Base-by-base conservation (phyloP, 2,888 invertebrate genomes). In the Stenotaenia linearis region DNA sequence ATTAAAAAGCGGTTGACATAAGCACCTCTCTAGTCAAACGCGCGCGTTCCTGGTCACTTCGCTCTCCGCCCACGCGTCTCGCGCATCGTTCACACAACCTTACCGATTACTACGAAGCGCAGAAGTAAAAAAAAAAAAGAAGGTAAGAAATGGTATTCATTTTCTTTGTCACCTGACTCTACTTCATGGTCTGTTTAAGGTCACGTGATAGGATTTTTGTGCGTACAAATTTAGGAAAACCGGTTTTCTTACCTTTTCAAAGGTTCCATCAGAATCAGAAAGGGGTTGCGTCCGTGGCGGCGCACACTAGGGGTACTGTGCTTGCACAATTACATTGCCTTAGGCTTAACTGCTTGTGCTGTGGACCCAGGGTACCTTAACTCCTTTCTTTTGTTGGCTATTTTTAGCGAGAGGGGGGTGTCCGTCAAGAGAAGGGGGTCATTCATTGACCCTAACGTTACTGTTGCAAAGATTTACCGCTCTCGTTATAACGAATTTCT, bases 1-100 rank as follows among this genome's bases (percentile, higher is more conserved):
- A 69, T 69, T 69, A 69, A 69, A 69, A 69, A 69, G 69, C 69
- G 69, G 69, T 69, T 69, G 69, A 69, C 69, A 69, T 69, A 69
- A 69, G 69, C 69, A 69, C 69, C 69, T 69, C 69, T 69, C 69
- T 69, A 69, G 69, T 69, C 25, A 69, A 69, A 69, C 69, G 69
- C 69, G 69, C 69, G 69, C 69, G 69, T 69, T 69, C 69, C 69
- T 69, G 69, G 69, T 69, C 69, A 69, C 69, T 69, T 69, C 69
- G 69, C 69, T 69, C 69, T 69, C 69, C 69, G 69, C 69, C 69
- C 69, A 69, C 69, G 69, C 69, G 28, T 69, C 69, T 69, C 69
- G 69, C 69, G 69, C 69, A 69, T 69, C 69, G 69, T 69, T 69
- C 69, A 69, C 69, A 69, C 69, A 69, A 69, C 69, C 69, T 69